These are phyloP conservation scores for Drosophila maculinotata DNA, from an alignment of 2,888 invertebrate species.

Conservation along the genomic window DNA sequence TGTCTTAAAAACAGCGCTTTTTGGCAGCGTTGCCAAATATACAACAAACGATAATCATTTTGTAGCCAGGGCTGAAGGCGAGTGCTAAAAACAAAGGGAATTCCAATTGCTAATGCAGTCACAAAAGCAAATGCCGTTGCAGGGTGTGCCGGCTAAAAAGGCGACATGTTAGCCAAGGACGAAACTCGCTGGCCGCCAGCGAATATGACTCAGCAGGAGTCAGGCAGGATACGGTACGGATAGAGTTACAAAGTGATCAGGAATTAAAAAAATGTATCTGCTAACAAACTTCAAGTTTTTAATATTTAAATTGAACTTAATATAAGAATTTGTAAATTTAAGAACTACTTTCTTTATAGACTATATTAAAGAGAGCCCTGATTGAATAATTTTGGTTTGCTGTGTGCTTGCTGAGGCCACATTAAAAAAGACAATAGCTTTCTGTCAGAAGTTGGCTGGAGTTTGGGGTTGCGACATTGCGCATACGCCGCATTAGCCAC, in stretches of 20 bases:
- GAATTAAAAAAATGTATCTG: neutral
- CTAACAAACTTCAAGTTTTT: too few relatives aligned
- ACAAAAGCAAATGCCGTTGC: constrained; percentile 14
- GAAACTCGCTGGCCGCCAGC: neutral
- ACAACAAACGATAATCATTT: constrained; percentile 17
- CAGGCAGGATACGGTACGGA: neutral
- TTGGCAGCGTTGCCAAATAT: constrained; percentile 52
- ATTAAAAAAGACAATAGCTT: constrained; percentile 38
- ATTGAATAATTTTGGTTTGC: constrained; percentile 19
- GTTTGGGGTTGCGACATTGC: constrained; percentile 38
- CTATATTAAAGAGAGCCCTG: neutral
- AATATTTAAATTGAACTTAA: too few relatives aligned
- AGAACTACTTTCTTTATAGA: neutral
- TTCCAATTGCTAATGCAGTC: constrained; percentile 29
- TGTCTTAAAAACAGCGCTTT: constrained; percentile 25
- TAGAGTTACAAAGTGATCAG: too few relatives aligned
- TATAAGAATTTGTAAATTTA: neutral
- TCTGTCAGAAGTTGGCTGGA: neutral
- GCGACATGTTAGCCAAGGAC: constrained; percentile 27
- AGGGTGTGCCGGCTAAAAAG: constrained; percentile 19
- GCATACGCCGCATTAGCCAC: constrained; percentile 62
- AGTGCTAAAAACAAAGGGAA: constrained; percentile 22
- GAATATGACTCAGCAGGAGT: constrained; percentile 21
- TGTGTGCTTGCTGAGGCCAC: constrained; percentile 29
- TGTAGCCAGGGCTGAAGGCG: constrained; percentile 1